Base-by-base conservation (phyloP, 2,797 vertebrate species). In the Huso huso region DNA sequence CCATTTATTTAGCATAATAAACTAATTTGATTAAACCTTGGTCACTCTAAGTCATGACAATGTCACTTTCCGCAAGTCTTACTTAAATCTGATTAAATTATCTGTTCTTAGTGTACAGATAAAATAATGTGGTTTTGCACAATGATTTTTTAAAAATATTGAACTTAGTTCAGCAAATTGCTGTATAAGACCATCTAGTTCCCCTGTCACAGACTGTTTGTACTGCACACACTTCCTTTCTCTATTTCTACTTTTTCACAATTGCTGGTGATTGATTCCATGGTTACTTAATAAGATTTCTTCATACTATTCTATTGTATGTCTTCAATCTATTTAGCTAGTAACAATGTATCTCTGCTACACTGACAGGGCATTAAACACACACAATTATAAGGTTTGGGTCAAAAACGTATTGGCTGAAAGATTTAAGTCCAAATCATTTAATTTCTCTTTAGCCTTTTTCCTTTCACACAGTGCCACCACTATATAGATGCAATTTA, bases 41-140 rank as follows among this genome's bases (percentile, higher is more conserved):
- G 68, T 62, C 68, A 69, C 50, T 64, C 62, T 51, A 59, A 51
- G 58, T 66, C 64, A 61, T 48, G 64, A 65, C 58, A 61, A 76
- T 11, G 74, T 70, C 73, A 78, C 48, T 69, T 76, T 73, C 71
- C 48, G 61, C 71, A 73, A 80, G 79, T 78, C 82, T 83, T 76
- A 86, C 85, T 87, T 82, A 82, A 84, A 87, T 91, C 79, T 87
- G 86, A 82, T 89, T 84, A 86, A 88, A 90, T 86, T 84, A 87
- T 87, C 83, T 80, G 83, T 84, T 90, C 87, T 88, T 78, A 72
- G 51, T 71, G 68, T 73, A 72, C 4, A 78, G 66, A 72, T 75
- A 75, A 78, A 75, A 72, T 68, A 76, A 70, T 67, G 73, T 78
- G 83, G 78, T 61, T 37, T 60, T 50, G 8, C 75, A 74, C 77